phyloP scores from a whole-genome alignment of 2,888 invertebrate species.

The Melinopterus prodromus region DNA sequence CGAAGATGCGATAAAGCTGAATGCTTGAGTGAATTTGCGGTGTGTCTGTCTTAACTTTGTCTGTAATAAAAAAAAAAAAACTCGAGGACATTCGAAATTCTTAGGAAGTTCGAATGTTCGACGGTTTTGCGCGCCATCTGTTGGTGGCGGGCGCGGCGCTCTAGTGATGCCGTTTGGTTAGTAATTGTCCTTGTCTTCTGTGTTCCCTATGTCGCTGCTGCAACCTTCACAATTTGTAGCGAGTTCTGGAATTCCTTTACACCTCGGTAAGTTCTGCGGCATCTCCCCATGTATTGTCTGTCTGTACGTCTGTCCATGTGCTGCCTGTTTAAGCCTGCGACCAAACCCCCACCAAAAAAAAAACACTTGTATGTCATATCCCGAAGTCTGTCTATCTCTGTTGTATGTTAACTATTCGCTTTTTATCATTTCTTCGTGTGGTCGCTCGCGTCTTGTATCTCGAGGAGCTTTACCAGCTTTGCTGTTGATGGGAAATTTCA shows the following conservation, averaged over 20 bases:
- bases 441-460: neutral
- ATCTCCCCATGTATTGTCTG: conserved; percentile 60
- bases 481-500: neutral
- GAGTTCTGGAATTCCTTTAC: conserved; percentile 99
- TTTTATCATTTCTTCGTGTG: conserved; percentile 28
- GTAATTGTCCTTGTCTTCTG: conserved; percentile 66
- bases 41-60: conserved; percentile 22
- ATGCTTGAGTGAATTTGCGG: conserved; percentile 30
- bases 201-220: conserved; percentile 77
- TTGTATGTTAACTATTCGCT: conserved; percentile 65
- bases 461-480: neutral
- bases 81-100: conserved; percentile 5
- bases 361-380: conserved; percentile 62
- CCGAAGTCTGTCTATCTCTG: conserved; percentile 63
- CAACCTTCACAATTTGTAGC: conserved; percentile 72
- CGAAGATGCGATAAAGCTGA: neutral
- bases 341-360: neutral
- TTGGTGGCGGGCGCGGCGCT: conserved; percentile 38
- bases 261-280: conserved; percentile 91
- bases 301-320: conserved; percentile 61
- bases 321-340: conserved; percentile 54
- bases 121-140: conserved; percentile 27
- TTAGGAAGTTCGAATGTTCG: conserved; percentile 5
- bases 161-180: conserved; percentile 60
- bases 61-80: conserved; percentile 6